Percentiles rank a stretch among this genome's conserved stretches.
phyloP scores from a whole-genome alignment of 2,888 invertebrate species.

The Steromphala cineraria region DNA sequence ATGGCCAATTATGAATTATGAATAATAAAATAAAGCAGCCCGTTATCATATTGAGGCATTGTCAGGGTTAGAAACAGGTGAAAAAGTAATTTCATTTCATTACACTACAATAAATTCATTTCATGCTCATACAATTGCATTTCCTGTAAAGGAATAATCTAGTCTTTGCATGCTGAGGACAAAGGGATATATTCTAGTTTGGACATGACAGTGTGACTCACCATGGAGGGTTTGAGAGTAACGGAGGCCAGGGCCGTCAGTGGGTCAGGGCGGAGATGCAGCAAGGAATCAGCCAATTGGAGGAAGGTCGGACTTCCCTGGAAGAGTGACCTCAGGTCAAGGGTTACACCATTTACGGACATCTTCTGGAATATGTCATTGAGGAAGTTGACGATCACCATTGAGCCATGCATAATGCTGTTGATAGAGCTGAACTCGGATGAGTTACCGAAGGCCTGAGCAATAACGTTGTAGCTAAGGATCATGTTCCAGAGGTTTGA shows the following conservation, averaged over 20 bases:
- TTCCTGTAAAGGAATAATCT: no score
- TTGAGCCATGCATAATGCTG: slow-evolving; percentile 15
- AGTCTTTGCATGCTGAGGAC: no score
- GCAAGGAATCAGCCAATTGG: slow-evolving; percentile 26
- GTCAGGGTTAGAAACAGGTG: no score
- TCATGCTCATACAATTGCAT: no score
- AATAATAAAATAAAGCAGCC: no score
- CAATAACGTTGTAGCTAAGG: slow-evolving; percentile 9
- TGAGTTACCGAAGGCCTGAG: slow-evolving; percentile 9
- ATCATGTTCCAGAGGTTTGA: slow-evolving; percentile 28
- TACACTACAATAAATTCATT: no score
- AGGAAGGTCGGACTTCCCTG: slow-evolving; percentile 35
- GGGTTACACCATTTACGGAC: slow-evolving; percentile 23
- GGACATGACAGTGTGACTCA: slow-evolving; percentile 32
- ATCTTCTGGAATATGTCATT: slow-evolving; percentile 34
- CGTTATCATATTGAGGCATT: no score
- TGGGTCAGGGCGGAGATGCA: slow-evolving; percentile 36
- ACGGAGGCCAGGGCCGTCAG: slow-evolving; percentile 35
- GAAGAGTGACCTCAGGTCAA: slow-evolving; percentile 46
- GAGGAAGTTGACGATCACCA: slow-evolving; percentile 33
- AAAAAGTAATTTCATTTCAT: no score
- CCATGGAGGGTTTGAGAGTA: slow-evolving; percentile 37
- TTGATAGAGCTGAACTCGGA: slow-evolving; percentile 11
- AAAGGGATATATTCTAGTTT: no score
- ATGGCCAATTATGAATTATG: neutral